Base-by-base conservation (phyloP, 2,888 invertebrate genomes). In the Hyles lineata region DNA sequence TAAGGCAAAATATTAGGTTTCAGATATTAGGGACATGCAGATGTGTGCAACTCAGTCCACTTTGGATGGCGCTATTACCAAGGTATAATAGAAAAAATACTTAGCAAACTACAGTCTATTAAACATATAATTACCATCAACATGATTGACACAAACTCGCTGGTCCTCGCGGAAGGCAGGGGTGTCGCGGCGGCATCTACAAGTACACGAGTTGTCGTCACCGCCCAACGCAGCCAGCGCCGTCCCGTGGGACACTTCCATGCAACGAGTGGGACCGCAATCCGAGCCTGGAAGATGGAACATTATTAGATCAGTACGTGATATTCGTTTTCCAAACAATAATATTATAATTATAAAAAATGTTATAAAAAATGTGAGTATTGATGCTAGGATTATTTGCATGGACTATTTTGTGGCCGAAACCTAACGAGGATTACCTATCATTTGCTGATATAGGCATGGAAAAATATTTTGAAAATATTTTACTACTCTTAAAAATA, bases 81-180 rank as follows among this genome's bases (percentile, higher is more conserved):
- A 23, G 11, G 2, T 60, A 60, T 60, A 60, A 6, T 2, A 4
- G 15, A 3, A 0, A 32, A 5, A 5, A 17, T 0, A 6, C 7
- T 7, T 7, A 7, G 19, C 29, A 19, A 5, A 19, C 29, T 15
- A 17, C 29, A 15, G 7, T 7, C 25, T 55, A 52, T 52, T 52
- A 23, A 21, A 17, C 8, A 32, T 61, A 23, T 8, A 7, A 21
- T 72, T 89, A 97, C 97, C 97, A 82, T 96, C 96, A 78, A 97
- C 96, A 82, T 96, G 96, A 85, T 96, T 96, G 78, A 97, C 96
- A 86, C 97, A 97, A 76, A 96, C 95, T 63, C 95, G 92, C 78
- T 96, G 95, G 87, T 97, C 97, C 83, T 97, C 97, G 60, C 97
- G 94, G 89, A 97, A 97, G 69, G 96, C 95, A 0, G 97, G 97